These are phyloP conservation scores for Mycogona germanica DNA, from an alignment of 2,888 invertebrate genomes.

Conservation along the genomic window DNA sequence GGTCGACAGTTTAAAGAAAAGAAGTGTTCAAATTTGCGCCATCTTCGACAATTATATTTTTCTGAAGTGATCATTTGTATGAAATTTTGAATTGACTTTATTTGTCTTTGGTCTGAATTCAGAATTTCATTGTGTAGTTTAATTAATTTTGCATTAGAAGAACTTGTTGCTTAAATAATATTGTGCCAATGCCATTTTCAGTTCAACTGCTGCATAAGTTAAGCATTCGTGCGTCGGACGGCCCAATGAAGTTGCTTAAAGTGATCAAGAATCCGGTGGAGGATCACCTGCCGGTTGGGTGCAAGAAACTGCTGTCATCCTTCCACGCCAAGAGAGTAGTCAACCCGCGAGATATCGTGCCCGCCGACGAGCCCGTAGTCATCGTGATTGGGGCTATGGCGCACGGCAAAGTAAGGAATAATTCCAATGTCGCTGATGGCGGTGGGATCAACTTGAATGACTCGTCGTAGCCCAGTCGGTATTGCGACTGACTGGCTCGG, in stretches of 20 bases:
- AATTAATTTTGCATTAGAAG: no score
- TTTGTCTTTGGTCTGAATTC: no score
- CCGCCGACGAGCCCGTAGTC: constrained; percentile 63
- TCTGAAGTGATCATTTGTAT: no score
- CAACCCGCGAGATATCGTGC: constrained; percentile 63
- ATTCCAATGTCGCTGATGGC: neutral
- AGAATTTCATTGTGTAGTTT: no score
- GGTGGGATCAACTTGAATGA: no score
- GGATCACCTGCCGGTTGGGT: constrained; percentile 88
- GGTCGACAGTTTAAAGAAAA: constrained; percentile 6
- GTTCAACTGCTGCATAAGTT: constrained; percentile 95
- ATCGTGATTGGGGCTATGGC: constrained; percentile 95
- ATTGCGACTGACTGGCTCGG: no score
- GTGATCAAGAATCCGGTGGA: constrained; percentile 94
- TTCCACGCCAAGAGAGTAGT: constrained; percentile 64
- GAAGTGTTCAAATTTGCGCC: neutral
- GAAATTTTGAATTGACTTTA: no score
- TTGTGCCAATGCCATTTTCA: constrained; percentile 37
- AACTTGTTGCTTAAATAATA: no score
- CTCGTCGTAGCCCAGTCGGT: no score
- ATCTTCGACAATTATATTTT: no score
- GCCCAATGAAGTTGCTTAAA: constrained; percentile 77
- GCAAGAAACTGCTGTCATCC: constrained; percentile 77
- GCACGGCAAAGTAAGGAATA: constrained; percentile 62
- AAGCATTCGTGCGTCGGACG: constrained; percentile 78